phyloP scores from a whole-genome alignment of 2,888 invertebrate genomes.

The Neocrepidodera transversa region DNA sequence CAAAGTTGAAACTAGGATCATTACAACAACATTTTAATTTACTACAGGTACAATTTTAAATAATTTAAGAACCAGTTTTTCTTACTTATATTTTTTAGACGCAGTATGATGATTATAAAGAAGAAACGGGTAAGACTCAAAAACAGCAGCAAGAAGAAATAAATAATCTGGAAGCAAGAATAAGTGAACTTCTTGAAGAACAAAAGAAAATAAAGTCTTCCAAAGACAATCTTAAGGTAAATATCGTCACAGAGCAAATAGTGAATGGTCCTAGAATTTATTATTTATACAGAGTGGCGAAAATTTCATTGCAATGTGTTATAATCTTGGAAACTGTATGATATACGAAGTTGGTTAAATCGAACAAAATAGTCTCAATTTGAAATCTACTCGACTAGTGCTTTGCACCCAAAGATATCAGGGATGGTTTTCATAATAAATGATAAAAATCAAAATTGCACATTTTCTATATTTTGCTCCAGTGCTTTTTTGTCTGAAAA shows the following conservation, averaged over 20 bases:
- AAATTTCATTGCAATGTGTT: no score
- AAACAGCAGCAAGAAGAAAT: conserved; percentile 61
- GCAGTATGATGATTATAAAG: conserved; percentile 63
- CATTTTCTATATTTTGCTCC: no score
- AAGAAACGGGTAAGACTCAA: conserved; percentile 61
- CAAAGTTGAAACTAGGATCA: conserved; percentile 63
- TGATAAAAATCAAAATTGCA: no score
- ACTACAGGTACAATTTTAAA: conserved; percentile 46
- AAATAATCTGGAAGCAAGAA: conserved; percentile 60
- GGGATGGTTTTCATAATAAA: no score
- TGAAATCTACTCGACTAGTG: no score
- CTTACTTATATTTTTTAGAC: conserved; percentile 54
- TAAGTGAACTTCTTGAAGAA: conserved; percentile 62
- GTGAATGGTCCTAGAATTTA: no score
- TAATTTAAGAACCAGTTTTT: background rate
- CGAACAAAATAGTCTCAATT: no score
- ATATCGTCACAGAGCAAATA: background rate
- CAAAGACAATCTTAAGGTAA: conserved; percentile 60
- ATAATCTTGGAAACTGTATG: no score
- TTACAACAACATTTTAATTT: conserved; percentile 66
- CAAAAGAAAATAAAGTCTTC: conserved; percentile 57
- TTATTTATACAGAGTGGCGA: background rate
- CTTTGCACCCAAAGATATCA: no score
- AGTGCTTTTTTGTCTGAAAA: no score
- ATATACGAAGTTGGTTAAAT: no score